A percentile compares a stretch with the other conserved stretches of the same genome.
Conservation (phyloP, 2,888 invertebrate species). For the Hirtodrosophila trivittata region DNA sequence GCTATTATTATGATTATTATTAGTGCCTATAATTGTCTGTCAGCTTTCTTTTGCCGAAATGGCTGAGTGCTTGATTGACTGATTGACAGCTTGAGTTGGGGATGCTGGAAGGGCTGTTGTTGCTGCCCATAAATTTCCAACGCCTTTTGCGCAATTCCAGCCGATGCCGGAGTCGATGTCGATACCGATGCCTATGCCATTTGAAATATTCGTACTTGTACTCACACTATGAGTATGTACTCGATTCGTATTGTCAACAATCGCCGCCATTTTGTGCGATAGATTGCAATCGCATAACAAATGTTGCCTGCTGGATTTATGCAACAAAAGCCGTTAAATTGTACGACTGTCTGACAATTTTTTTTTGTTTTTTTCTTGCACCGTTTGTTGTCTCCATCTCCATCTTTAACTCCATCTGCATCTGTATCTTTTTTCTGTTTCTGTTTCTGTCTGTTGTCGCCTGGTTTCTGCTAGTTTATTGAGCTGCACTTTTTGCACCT, state of each 20-base stretch:
- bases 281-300: slow-evolving; percentile 77
- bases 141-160: slow-evolving; percentile 62
- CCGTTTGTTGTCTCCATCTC: slow-evolving; percentile 44
- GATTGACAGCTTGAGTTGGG: slow-evolving; percentile 31
- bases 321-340: slow-evolving; percentile 78
- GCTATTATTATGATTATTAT: slow-evolving; percentile 55
- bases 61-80: slow-evolving; percentile 53
- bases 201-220: slow-evolving; percentile 16
- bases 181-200: slow-evolving; percentile 2
- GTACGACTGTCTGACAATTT: slow-evolving; percentile 62
- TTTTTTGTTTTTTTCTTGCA: slow-evolving; percentile 33
- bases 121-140: slow-evolving; percentile 48
- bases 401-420: slow-evolving; percentile 11
- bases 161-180: slow-evolving; percentile 16
- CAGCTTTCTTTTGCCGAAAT: slow-evolving; percentile 68
- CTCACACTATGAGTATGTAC: slow-evolving; percentile 17
- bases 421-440: slow-evolving; percentile 18
- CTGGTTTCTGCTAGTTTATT: slow-evolving; percentile 66
- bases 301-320: slow-evolving; percentile 73
- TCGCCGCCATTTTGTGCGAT: slow-evolving; percentile 67
- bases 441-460: slow-evolving; percentile 45
- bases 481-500: slow-evolving; percentile 62
- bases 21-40: slow-evolving; percentile 69
- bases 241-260: slow-evolving; percentile 66
- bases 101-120: slow-evolving; percentile 28